These are phyloP conservation scores for Cranoglanis bouderius DNA, from an alignment of 2,113 vertebrate species.

Conservation along the genomic window DNA sequence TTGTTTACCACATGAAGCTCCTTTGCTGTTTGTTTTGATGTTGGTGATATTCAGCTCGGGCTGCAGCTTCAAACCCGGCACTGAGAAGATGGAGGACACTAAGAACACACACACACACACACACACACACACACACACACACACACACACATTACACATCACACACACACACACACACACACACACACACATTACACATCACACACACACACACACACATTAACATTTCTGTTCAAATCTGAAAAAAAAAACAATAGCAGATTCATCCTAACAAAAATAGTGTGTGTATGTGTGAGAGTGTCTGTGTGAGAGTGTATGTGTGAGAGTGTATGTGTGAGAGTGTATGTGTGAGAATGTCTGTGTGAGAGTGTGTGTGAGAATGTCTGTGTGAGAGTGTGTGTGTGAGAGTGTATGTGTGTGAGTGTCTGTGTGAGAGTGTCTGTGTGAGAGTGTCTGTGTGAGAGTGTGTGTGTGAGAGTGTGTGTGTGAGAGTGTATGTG, in stretches of 20 bases:
- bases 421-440: slow-evolving; percentile 80
- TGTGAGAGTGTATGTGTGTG: slow-evolving; percentile 2
- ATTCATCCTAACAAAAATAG: not conserved
- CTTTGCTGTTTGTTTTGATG: slow-evolving; percentile 86
- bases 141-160: no score
- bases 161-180: slow-evolving; percentile 1
- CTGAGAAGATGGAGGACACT: slow-evolving; percentile 96
- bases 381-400: not conserved
- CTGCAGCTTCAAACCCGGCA: slow-evolving; percentile 89
- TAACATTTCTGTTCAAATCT: no score
- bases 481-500: no score
- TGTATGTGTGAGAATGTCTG: no score
- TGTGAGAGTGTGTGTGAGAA: no score
- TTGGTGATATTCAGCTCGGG: slow-evolving; percentile 85
- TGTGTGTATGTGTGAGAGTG: not conserved
- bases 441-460: slow-evolving; percentile 74
- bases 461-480: slow-evolving; percentile 61
- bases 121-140: slow-evolving; percentile 18
- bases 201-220: not conserved
- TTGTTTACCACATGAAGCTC: slow-evolving; percentile 81
- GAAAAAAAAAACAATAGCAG: no score
- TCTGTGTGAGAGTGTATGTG: slow-evolving; percentile 79
- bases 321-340: slow-evolving; percentile 2
- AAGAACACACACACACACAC: slow-evolving; percentile 48
- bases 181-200: slow-evolving; percentile 54